These are phyloP conservation scores for Smithornis capensis DNA, from an alignment of 2,113 vertebrate genomes.

Conservation along the genomic window DNA sequence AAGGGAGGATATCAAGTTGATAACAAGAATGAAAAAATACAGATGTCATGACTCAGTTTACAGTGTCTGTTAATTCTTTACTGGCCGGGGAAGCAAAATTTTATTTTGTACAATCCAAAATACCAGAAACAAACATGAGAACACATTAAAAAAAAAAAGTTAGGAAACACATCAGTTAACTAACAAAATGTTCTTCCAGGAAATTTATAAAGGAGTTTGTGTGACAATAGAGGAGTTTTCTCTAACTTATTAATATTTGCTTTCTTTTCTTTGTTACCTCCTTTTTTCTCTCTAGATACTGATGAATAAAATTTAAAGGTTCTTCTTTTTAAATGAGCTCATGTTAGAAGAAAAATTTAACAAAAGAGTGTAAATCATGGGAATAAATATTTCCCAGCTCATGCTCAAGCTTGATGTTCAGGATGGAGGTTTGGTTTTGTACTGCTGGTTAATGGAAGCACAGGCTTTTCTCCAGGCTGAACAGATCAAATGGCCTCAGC, in stretches of 20 bases:
- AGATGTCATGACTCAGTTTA: not conserved
- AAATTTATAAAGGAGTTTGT: not conserved
- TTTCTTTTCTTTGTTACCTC: not conserved
- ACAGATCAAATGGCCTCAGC: no score
- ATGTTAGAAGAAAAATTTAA: not conserved
- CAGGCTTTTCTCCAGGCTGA: no score
- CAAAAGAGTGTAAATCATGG: rapidly evolving
- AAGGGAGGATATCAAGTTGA: not conserved
- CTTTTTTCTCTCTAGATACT: not conserved
- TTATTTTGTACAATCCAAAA: not conserved
- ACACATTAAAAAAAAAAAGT: not conserved
- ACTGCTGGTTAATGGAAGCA: not conserved
- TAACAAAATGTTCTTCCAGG: not conserved
- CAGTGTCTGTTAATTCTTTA: not conserved
- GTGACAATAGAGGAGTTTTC: not conserved
- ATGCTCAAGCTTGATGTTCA: not conserved
- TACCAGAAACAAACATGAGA: not conserved
- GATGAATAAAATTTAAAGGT: not conserved
- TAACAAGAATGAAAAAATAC: not conserved
- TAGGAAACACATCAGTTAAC: not conserved
- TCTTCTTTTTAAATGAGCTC: not conserved
- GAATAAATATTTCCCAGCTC: not conserved
- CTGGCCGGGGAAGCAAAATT: not conserved
- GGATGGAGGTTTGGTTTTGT: not conserved
- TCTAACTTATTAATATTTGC: not conserved